Evolutionary conservation across 2,888 invertebrate genomes (phyloP).

Genomic region (Ochlodes sylvanus): DNA sequence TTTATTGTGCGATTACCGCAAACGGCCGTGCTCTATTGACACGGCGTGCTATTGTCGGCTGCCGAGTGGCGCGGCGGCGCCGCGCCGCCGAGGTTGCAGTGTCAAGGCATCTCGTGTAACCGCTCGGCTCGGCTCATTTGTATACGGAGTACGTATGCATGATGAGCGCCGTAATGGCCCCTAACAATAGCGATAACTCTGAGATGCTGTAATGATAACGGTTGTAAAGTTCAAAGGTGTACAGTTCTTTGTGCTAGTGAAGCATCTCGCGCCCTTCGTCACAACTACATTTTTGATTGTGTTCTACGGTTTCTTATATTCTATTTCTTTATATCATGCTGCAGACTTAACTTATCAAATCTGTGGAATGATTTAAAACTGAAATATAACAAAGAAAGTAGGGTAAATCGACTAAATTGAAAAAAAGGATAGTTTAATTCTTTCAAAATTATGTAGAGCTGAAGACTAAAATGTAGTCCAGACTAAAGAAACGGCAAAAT

Average conservation of each 20-base stretch:
- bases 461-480: too few relatives aligned
- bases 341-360: too few relatives aligned
- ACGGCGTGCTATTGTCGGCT: slow-evolving; percentile 64
- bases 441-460: too few relatives aligned
- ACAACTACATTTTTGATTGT: too few relatives aligned
- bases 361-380: too few relatives aligned
- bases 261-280: neutral
- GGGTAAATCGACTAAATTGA: too few relatives aligned
- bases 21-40: slow-evolving; percentile 70
- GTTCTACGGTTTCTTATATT: too few relatives aligned
- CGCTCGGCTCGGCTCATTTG: slow-evolving; percentile 47
- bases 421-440: too few relatives aligned
- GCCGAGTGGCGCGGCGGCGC: slow-evolving; percentile 45
- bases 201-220: slow-evolving; percentile 28
- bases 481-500: too few relatives aligned
- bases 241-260: slow-evolving; percentile 9
- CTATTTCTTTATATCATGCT: too few relatives aligned
- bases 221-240: slow-evolving; percentile 32
- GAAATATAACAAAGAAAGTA: too few relatives aligned
- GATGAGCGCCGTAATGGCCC: slow-evolving; percentile 39
- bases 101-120: slow-evolving; percentile 67
- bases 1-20: slow-evolving; percentile 64
- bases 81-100: slow-evolving; percentile 66
- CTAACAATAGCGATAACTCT: slow-evolving; percentile 29
- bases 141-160: slow-evolving; percentile 47